Base-by-base conservation (phyloP, 2,113 vertebrate genomes). In the Tichodroma muraria region DNA sequence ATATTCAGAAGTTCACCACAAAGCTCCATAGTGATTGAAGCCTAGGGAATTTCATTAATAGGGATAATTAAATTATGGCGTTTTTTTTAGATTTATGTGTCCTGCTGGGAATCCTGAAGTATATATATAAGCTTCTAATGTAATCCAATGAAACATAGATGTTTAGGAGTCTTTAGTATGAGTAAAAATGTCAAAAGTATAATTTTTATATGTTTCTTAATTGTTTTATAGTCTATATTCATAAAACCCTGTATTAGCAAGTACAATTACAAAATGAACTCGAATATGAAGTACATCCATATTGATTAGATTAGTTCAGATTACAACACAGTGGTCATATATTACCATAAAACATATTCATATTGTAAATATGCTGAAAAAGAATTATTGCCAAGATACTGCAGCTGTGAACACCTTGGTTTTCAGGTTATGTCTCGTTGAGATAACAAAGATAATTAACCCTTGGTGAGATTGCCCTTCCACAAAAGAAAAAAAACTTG, bases 151-250 rank as follows among this genome's bases (percentile, higher is more conserved):
- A 52, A 57, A 50, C 11, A 50, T 1, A 65, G 69, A 37, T 53
- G 57, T 72, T 50, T 65, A 92, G 25, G 12, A 88, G 24, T 20
- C 44, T 91, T 88, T 63, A 82, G 35, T 83, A 33, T 25, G 42
- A 89, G 56, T 83, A 91, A 94, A 89, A 90, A 44, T 50, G 52
- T 84, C 44, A 88, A 56, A 94, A 95, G 17, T 82, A 79, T 82
- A 95, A 76, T 93, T 95, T 96, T 96, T 92, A 70, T 86, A 75
- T 89, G 28, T 71, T 95, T 94, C 37, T 70, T 97, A 94, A 94
- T 96, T 92, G 45, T 80, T 96, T 95, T 90, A 95, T 83, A 42
- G n/a, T 56, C 33, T 79, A 59, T 76, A 37, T 95, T 84, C 63
- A 40, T 97, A 97, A 97, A 96, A 54, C 64, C 47, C 73, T 65